phyloP scores from a whole-genome alignment of 1,140 invertebrate species.

The Ceratosolen fusciceps region DNA sequence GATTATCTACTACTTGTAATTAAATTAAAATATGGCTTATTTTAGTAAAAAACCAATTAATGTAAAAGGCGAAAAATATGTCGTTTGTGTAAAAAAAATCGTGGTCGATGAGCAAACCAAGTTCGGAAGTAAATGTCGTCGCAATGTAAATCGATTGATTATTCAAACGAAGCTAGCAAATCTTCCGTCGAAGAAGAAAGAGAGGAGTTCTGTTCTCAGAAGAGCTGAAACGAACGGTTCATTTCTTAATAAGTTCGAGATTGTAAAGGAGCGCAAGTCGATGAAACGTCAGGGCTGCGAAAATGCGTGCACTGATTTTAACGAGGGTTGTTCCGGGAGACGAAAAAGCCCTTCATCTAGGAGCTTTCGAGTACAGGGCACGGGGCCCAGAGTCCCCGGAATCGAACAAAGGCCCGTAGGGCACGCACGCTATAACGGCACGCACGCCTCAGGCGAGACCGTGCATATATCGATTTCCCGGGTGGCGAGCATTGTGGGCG shows the following conservation, averaged over 20 bases:
- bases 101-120: too few relatives aligned
- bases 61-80: too few relatives aligned
- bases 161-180: too few relatives aligned
- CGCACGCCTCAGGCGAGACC: background rate
- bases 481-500: constrained; percentile 8
- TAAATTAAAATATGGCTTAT: too few relatives aligned
- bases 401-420: constrained; percentile 7
- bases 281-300: background rate
- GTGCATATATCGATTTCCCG: constrained; percentile 27
- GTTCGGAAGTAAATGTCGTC: too few relatives aligned
- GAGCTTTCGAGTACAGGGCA: background rate
- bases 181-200: background rate
- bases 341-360: background rate
- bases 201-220: background rate
- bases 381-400: background rate
- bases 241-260: background rate
- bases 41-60: too few relatives aligned
- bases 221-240: background rate
- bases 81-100: too few relatives aligned
- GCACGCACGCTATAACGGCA: background rate
- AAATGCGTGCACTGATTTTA: background rate
- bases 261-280: background rate
- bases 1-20: too few relatives aligned
- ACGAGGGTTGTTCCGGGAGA: background rate
- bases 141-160: too few relatives aligned